phyloP scores from a whole-genome alignment of 2,113 vertebrate species.

The Pelecanoides urinatrix region DNA sequence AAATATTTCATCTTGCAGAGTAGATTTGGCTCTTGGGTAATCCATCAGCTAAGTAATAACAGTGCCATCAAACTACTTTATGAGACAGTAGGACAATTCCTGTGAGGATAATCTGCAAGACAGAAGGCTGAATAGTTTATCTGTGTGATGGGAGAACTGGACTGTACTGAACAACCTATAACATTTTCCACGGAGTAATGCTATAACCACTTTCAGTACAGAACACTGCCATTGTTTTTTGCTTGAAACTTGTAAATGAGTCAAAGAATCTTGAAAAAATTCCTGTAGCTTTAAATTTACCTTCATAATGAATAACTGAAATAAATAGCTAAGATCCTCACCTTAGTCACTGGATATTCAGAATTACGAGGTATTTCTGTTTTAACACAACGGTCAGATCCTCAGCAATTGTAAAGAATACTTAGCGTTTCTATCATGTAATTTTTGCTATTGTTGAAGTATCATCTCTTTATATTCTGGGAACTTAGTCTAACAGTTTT shows the following conservation, averaged over 20 bases:
- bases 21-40: not conserved
- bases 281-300: not conserved
- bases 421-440: not conserved
- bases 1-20: conserved; percentile 24
- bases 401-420: not conserved
- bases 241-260: not conserved
- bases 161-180: not conserved
- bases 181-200: not conserved
- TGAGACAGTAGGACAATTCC: conserved; percentile 34
- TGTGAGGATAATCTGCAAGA: conserved; percentile 22
- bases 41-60: conserved; percentile 31
- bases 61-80: conserved; percentile 41
- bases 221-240: not conserved
- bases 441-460: not conserved
- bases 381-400: not conserved
- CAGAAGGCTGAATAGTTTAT: conserved; percentile 22
- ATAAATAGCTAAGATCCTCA: not conserved
- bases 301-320: not conserved
- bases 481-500: not conserved
- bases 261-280: not conserved
- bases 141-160: not conserved
- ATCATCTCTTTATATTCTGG: not conserved
- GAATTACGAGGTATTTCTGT: not conserved
- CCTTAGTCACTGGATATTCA: not conserved
- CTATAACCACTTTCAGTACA: not conserved